These are phyloP conservation scores for Pseudonaja textilis DNA, from an alignment of 2,113 vertebrate genomes.

Conservation along the genomic window DNA sequence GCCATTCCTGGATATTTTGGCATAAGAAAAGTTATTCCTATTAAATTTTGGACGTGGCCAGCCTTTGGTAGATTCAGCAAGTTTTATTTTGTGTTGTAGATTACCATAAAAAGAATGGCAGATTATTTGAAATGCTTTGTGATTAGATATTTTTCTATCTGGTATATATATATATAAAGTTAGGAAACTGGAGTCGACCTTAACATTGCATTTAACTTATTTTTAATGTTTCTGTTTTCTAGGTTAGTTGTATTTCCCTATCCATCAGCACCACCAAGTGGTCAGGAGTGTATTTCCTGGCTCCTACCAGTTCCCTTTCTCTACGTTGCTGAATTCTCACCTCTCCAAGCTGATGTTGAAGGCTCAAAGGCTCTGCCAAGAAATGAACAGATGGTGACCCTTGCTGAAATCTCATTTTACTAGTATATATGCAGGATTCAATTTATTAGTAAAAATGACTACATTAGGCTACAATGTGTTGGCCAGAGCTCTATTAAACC, in stretches of 20 bases:
- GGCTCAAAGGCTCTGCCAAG: neutral
- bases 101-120: neutral
- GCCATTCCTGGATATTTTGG: neutral
- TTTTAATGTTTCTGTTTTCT: neutral
- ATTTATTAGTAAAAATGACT: neutral
- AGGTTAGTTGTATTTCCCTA: neutral
- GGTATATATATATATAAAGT: neutral
- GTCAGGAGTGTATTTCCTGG: neutral
- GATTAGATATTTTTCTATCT: neutral
- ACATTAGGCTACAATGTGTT: neutral
- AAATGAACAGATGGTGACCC: neutral
- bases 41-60: neutral
- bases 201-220: neutral
- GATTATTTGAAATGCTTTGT: neutral
- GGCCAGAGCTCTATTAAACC: neutral
- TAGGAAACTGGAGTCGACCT: neutral
- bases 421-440: neutral
- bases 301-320: neutral
- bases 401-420: neutral
- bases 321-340: neutral
- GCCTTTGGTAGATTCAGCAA: neutral
- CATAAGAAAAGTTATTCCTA: neutral
- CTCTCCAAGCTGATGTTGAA: neutral
- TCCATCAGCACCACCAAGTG: constrained; percentile 23
- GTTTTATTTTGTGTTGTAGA: neutral